A percentile compares a stretch with the other conserved stretches of the same genome.
These are phyloP conservation scores for Microtus agrestis DNA, from an alignment of 2,797 vertebrate species.

Conservation along the genomic window DNA sequence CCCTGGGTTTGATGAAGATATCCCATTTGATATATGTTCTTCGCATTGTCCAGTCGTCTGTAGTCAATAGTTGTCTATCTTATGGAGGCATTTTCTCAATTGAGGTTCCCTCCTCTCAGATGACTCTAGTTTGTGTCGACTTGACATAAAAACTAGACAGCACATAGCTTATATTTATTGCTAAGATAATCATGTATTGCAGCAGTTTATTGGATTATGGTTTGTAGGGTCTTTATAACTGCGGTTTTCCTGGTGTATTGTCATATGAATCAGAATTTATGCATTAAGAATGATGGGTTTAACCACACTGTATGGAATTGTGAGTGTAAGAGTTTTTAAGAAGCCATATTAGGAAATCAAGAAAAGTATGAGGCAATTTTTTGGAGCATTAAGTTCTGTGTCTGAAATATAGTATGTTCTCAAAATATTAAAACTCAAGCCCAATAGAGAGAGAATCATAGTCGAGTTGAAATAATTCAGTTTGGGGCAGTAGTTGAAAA, in stretches of 20 bases:
- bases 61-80: no score
- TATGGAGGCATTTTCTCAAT: not conserved
- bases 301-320: not conserved
- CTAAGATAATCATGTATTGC: not conserved
- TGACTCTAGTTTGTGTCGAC: not conserved
- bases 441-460: not conserved
- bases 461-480: not conserved
- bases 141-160: not conserved
- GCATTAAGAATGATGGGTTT: not conserved
- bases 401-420: not conserved
- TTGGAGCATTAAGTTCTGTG: not conserved
- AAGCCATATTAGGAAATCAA: not conserved
- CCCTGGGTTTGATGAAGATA: not conserved
- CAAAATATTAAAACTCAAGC: not conserved
- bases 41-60: not conserved
- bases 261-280: not conserved
- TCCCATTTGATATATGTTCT: not conserved
- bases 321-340: not conserved
- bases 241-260: not conserved
- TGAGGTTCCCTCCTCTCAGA: not conserved
- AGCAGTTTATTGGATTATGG: not conserved
- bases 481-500: not conserved
- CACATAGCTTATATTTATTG: not conserved
- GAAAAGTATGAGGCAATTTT: not conserved
- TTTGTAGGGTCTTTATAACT: not conserved